These are phyloP conservation scores for Spilarctia lutea DNA, from an alignment of 2,888 invertebrate species.

Conservation along the genomic window DNA sequence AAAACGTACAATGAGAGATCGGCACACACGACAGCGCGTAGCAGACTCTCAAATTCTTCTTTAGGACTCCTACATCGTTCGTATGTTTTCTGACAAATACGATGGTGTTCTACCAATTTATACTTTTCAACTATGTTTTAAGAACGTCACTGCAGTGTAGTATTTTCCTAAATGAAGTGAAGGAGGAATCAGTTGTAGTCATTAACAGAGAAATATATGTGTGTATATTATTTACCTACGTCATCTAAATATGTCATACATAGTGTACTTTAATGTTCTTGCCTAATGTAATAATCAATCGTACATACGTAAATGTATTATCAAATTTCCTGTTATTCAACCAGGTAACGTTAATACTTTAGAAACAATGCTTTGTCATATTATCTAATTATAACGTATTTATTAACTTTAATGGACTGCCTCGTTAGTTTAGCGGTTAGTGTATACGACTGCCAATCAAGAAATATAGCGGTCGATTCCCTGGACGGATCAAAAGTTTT, in stretches of 20 bases:
- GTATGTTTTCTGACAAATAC: too few species aligned
- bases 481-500: too few species aligned
- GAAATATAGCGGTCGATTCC: too few species aligned
- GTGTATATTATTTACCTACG: background rate
- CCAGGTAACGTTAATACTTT: background rate
- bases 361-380: background rate
- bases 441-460: too few species aligned
- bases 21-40: too few species aligned
- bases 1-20: too few species aligned
- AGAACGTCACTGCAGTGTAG: background rate
- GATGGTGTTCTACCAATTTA: background rate
- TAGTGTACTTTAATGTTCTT: background rate
- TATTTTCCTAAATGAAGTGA: background rate
- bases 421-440: background rate
- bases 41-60: too few species aligned
- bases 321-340: too few species aligned
- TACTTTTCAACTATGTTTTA: background rate
- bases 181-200: background rate
- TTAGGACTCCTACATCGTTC: too few species aligned
- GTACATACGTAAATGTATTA: background rate
- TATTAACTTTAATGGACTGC: background rate
- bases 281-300: background rate
- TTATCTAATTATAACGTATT: background rate
- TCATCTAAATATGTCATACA: background rate
- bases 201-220: background rate